Evolutionary conservation across 1,140 invertebrate species (phyloP), one percentile per base, ranked within the genome.

Genomic region (Coelopa frigida): DNA sequence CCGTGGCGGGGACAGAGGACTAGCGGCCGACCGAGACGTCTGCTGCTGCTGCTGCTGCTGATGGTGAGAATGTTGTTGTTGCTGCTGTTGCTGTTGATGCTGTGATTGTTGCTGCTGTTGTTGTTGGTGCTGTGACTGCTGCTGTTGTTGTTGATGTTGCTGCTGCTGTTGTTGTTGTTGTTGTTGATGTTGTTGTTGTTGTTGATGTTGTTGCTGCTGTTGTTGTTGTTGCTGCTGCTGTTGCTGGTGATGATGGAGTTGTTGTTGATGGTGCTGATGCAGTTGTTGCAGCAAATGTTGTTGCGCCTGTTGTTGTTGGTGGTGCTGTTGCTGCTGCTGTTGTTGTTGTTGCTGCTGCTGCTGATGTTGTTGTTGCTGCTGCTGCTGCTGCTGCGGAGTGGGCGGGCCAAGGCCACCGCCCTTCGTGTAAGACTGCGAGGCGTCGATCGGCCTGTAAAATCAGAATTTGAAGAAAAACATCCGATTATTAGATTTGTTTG

Each of bases 391-490:
- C 23, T 32, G 47, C 35, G 29, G 23, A 38, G 15, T 49, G 41
- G 33, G 56, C 31, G 51, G 56, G 8, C 54, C 48, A 33, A 56
- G 54, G 22, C 50, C 55, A 44, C 57, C 51, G 27, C 55, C 55
- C 53, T 69, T 68, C 44, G 49, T 56, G 50, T 68, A 69, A 35
- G 63, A 58, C 46, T 56, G 53, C 41, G 58, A 50, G 44, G 57
- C 54, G 39, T 68, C 66, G 46, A 69, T 50, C 20, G 57, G 49
- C 59, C 66, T 67, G 52, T 58, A 68, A 50, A 60, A 61, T 55
- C 63, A 54, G 52, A 36, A 56, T 44, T 38, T 22, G 45, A 46
- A 31, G 53, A 46, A 60, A 24, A 60, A 17, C 44, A 49, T 29
- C 44, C 40, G 49, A 60, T 64, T 60, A 59, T 58, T 55, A 63